These are phyloP conservation scores for Phaonia tiefii DNA, from an alignment of 2,888 invertebrate genomes.

Conservation along the genomic window DNA sequence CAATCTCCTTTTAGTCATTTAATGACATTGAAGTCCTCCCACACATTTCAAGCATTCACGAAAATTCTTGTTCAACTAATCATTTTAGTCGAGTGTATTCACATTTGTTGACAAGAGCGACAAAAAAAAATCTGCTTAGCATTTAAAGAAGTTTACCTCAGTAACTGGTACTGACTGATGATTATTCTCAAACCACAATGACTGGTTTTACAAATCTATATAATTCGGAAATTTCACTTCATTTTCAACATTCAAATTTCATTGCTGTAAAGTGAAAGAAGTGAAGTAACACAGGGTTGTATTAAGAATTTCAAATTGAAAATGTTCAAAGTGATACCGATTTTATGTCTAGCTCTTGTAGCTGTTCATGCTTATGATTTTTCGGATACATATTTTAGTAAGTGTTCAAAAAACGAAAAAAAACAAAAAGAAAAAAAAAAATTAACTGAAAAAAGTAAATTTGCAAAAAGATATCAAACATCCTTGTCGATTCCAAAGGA, in stretches of 20 bases:
- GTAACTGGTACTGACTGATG: background rate
- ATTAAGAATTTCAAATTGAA: background rate
- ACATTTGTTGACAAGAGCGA: background rate
- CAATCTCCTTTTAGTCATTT: too few relatives aligned
- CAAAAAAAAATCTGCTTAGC: slow-evolving; percentile 10
- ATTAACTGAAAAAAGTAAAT: background rate
- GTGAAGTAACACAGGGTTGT: background rate
- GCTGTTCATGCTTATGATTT: slow-evolving; percentile 70
- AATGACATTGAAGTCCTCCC: too few relatives aligned
- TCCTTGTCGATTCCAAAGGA: background rate
- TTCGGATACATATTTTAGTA: slow-evolving; percentile 71
- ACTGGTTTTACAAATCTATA: slow-evolving; percentile 36
- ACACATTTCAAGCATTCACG: too few relatives aligned
- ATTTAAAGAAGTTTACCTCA: slow-evolving; percentile 1
- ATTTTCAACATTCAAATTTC: slow-evolving; percentile 32
- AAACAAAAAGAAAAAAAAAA: background rate
- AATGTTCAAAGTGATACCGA: slow-evolving; percentile 68
- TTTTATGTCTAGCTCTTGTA: slow-evolving; percentile 56
- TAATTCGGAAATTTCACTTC: slow-evolving; percentile 13
- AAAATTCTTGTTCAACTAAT: background rate
- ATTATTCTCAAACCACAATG: background rate
- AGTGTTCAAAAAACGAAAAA: slow-evolving; percentile 38
- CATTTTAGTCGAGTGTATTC: slow-evolving; percentile 4
- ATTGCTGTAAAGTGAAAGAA: too few relatives aligned
- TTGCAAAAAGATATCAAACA: too few relatives aligned